These are phyloP conservation scores for Cygnus atratus DNA, from an alignment of 2,113 vertebrate species.

Conservation along the genomic window DNA sequence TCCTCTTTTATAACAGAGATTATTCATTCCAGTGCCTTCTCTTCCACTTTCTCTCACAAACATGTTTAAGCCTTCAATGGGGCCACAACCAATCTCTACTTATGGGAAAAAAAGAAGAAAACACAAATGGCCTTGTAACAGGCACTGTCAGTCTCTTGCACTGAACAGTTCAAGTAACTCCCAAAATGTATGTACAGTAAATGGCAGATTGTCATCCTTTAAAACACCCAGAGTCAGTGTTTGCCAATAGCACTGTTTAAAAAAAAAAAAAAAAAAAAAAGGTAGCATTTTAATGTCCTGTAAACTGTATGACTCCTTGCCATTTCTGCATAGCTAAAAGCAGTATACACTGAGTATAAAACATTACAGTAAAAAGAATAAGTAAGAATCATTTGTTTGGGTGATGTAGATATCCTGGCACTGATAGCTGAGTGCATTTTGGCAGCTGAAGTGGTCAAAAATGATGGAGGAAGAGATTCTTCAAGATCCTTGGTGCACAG, in stretches of 20 bases:
- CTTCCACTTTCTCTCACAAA: not conserved
- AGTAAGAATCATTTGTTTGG: not conserved
- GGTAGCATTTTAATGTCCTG: not conserved
- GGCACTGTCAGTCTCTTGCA: not conserved
- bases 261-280: not conserved
- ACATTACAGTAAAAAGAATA: not conserved
- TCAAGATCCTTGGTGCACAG: not conserved
- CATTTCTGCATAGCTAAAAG: not conserved
- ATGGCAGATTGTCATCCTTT: not conserved
- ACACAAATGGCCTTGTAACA: accelerated
- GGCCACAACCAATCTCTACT: not conserved
- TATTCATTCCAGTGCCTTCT: not conserved
- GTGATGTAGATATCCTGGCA: not conserved
- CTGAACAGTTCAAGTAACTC: no score
- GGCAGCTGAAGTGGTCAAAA: not conserved
- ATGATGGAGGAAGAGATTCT: not conserved
- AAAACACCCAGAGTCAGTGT: not conserved
- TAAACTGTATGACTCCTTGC: not conserved
- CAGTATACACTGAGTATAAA: not conserved
- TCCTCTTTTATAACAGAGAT: not conserved
- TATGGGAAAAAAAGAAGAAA: not conserved
- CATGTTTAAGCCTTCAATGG: not conserved
- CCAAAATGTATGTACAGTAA: accelerated
- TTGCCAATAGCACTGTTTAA: not conserved
- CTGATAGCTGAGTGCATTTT: not conserved